Conservation (phyloP, 1,140 invertebrate species). For the Atta cephalotes region DNA sequence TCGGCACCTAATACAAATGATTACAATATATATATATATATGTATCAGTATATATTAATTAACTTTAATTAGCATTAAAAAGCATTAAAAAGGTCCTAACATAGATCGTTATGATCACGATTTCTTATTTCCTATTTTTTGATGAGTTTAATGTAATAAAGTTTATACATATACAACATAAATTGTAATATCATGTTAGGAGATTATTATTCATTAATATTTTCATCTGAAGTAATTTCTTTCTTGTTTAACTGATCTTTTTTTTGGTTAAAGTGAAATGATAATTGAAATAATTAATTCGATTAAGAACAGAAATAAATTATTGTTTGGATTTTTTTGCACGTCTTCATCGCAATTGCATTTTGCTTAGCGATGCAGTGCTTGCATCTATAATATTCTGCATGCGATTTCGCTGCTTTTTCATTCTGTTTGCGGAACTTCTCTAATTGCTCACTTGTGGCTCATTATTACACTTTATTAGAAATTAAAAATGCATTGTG, state of each 20-base stretch:
- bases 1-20: too few species aligned
- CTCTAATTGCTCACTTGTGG: constrained; percentile 18
- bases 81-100: too few species aligned
- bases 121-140: too few species aligned
- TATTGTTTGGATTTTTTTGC: background rate
- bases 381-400: background rate
- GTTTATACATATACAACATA: background rate
- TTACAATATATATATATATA: too few species aligned
- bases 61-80: too few species aligned
- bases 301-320: background rate
- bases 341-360: background rate
- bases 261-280: constrained; percentile 9
- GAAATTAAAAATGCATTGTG: constrained; percentile 13
- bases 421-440: constrained; percentile 23
- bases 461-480: constrained; percentile 21
- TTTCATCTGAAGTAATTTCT: background rate
- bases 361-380: background rate
- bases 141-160: background rate
- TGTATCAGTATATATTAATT: too few species aligned
- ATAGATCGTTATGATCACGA: too few species aligned
- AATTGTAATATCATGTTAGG: background rate
- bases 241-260: background rate
- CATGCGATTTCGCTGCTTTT: background rate
- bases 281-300: constrained; percentile 2
- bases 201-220: background rate